Evolutionary conservation across 2,113 vertebrate genomes (phyloP), one percentile per base, ranked within the genome.

Genomic region (Ptychochromis oligacanthus): DNA sequence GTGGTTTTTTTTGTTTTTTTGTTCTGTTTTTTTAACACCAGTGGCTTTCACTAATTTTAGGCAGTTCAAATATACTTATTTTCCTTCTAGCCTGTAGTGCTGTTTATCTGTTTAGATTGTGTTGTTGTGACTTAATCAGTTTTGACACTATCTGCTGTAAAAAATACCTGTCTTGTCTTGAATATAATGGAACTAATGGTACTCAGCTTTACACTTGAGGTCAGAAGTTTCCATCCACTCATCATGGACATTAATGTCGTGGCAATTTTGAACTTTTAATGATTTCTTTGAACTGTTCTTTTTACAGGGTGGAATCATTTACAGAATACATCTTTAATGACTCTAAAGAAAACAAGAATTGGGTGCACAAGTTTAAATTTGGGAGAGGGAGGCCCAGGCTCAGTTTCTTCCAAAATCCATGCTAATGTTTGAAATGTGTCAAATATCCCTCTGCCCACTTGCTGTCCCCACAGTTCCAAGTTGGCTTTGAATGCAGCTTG

Each of bases 401-500:
- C 38, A 46, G 64, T 59, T 7, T 87, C 75, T 2, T 46, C 36
- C 34, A 62, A 75, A 81, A 75, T 61, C 67, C 55, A 43, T 1
- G 46, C 60, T 49, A 75, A 65, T 85, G 59, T 40, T 67, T 40
- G n/a, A 40, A 17, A 43, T 38, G 22, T 85, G 58, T 85, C 65
- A 40, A 67, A 79, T 75, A 56, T 79, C 2, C 75, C 52, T 74
- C 20, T 65, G 31, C 74, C 34, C 83, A 83, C 62, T 87, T 85
- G 67, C 62, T 28, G 9, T 79, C 58, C 59, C 11, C 75, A 79
- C 65, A 79, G 36, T 43, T 82, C 65, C 76, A 75, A 4, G 83
- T 82, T 79, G 64, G 46, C 85, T 62, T 62, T 61, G 43, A 59
- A 74, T 87, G 61, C 28, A 31, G 4, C 28, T 31, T 31, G 28